Evolutionary conservation across 2,888 invertebrate genomes (phyloP), one percentile per base, ranked within the genome.

Genomic region (Cheilosia soror): DNA sequence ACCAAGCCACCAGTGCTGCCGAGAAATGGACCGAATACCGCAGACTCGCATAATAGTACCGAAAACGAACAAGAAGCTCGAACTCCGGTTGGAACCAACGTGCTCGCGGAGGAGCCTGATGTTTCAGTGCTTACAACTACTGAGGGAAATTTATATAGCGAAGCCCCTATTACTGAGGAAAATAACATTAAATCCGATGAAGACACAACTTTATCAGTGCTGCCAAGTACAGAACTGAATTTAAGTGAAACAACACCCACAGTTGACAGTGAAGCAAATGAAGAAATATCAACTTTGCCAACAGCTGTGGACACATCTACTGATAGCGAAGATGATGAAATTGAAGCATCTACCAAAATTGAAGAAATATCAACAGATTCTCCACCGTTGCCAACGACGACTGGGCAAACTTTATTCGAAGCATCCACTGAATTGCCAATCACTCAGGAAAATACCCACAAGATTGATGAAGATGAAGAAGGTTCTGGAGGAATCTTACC

Each of bases 1-100:
- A 60, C n/a, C 15, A 11, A 27, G 0, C 79, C 84, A 13, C 84
- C 84, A 13, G 11, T 33, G 4, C 5, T 84, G 40, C 84, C 79
- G 4, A 37, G 1, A 9, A 57, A n/a, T 29, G 69, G 58, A n/a
- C 44, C 66, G 13, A 5, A 25, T 33, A 6, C 25, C 3, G 37
- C 5, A 9, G 15, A 2, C 25, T 27, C 3, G 5, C 5, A 7
- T 20, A 20, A 20, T 20, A 20, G 20, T 20, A 20, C 20, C 2
- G 37, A 37, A 11, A 37, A 37, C 37, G 37, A 37, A 37, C 37
- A 37, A 11, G 37, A 37, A 37, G 37, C 37, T 9, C 4, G 37
- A 37, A 4, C 37, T 37, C 37, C 37, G 9, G 37, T 11, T 37
- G 37, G 37, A 37, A 37, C 37, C 2, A 37, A 20, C 3, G 11